phyloP scores from a whole-genome alignment of 2,797 vertebrate species.

The Acanthurus leucopareius region DNA sequence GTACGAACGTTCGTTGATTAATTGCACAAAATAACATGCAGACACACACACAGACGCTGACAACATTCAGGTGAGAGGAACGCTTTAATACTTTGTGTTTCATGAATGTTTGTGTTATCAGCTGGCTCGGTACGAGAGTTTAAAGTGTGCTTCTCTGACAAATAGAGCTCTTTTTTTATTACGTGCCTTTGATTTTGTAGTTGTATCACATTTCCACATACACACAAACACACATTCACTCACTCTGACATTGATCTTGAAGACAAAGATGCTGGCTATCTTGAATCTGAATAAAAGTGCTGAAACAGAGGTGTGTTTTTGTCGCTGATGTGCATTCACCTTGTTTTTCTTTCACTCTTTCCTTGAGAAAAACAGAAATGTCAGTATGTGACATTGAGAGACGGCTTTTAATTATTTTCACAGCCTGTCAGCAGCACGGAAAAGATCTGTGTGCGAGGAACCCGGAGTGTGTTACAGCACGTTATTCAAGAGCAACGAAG shows the following conservation, averaged over 20 bases:
- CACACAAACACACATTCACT: neutral
- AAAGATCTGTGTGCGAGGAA: slow-evolving; percentile 2
- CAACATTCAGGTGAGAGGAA: slow-evolving; percentile 31
- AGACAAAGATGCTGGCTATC: slow-evolving; percentile 46
- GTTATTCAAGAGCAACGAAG: slow-evolving; percentile 42
- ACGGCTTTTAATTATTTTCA: slow-evolving; percentile 11
- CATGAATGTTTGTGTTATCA: slow-evolving; percentile 14
- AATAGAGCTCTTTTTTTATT: neutral
- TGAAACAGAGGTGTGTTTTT: neutral
- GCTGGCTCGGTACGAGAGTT: neutral
- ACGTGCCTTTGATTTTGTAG: neutral
- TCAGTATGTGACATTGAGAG: slow-evolving; percentile 11
- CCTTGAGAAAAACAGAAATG: slow-evolving; percentile 31
- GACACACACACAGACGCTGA: slow-evolving; percentile 21
- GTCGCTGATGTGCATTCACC: neutral
- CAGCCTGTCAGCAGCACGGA: slow-evolving; percentile 8
- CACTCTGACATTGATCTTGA: slow-evolving; percentile 16
- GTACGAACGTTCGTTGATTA: slow-evolving; percentile 11
- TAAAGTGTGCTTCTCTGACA: slow-evolving; percentile 7
- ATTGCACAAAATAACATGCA: neutral
- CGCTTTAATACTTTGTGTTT: slow-evolving; percentile 38
- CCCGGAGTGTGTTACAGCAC: slow-evolving; percentile 19
- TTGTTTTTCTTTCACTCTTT: slow-evolving; percentile 12
- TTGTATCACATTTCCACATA: slow-evolving; percentile 12
- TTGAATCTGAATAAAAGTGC: slow-evolving; percentile 46